A percentile compares a stretch with the other conserved stretches of the same genome.
phyloP scores from a whole-genome alignment of 1,140 invertebrate species.

The Camponotus pennsylvanicus region DNA sequence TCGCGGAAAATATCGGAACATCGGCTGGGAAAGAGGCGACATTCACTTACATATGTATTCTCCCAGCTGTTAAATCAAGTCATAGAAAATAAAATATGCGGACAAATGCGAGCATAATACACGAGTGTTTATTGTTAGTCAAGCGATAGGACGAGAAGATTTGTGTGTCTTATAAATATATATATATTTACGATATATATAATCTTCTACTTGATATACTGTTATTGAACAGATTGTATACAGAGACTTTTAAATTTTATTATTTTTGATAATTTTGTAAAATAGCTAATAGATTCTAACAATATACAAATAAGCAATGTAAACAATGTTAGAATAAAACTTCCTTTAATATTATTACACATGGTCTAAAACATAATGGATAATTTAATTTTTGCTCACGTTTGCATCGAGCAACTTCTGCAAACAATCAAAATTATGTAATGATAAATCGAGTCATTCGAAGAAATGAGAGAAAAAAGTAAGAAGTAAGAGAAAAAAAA shows the following conservation, averaged over 20 bases:
- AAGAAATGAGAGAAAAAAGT: neutral
- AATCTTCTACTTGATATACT: neutral
- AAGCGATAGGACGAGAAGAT: constrained; percentile 1
- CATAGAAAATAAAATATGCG: constrained; percentile 57
- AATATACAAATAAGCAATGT: neutral
- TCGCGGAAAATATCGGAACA: constrained; percentile 45
- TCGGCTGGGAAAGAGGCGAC: constrained; percentile 14
- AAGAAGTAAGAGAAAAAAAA: constrained; percentile 28
- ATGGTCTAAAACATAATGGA: neutral
- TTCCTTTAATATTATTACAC: neutral
- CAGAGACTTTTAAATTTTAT: neutral
- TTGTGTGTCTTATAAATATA: no score
- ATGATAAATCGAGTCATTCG: constrained; percentile 49
- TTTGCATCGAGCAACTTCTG: neutral
- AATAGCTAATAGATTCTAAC: neutral
- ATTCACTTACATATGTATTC: constrained; percentile 59
- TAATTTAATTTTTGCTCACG: neutral
- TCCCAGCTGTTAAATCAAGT: constrained; percentile 62
- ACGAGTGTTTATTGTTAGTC: neutral
- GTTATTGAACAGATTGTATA: neutral
- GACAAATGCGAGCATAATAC: neutral
- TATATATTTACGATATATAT: neutral
- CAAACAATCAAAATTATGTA: constrained; percentile 24
- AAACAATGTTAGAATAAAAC: neutral
- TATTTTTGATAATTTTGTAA: neutral